Base-by-base conservation (phyloP, 2,113 vertebrate species). In the Ciconia maguari region DNA sequence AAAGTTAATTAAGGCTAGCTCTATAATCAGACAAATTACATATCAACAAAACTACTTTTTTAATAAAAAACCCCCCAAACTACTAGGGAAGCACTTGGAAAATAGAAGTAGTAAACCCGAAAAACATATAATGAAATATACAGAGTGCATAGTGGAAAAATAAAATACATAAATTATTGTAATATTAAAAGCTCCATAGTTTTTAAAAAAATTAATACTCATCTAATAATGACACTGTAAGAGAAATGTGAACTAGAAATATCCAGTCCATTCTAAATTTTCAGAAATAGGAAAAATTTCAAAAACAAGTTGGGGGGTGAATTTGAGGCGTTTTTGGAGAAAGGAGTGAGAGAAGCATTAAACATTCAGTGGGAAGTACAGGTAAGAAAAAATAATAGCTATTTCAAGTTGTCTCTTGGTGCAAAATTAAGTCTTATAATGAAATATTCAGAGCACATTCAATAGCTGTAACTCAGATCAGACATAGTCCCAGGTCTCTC, bases 391-490 rank as follows among this genome's bases (percentile, higher is more conserved):
- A 77, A 44, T 76, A 96, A 83, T 66, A 91, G 78, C 82, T 72
- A 79, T 85, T 96, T 89, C 70, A 89, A 65, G 46, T 83, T 65
- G 75, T 91, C 62, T 94, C 74, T 38, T 16, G 55, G 75, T 69
- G 38, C 74, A 96, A 69, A 96, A 94, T 94, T 66, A 92, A 93
- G 49, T 51, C 87, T 90, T 95, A 44, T 70, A 83, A 93, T 95
- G 81, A 95, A 96, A 95, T 87, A 94, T 96, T 93, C 81, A 91
- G 87, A 65, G 49, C 83, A 83, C 76, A 85, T 90, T 95, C 74
- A 91, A n/a, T n/a, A 54, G n/a, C 74, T 93, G 81, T 81, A 89
- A 70, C 81, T 91, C 70, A 54, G 84, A 93, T 87, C 83, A 83
- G 93, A 91, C 49, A 89, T 16, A 69, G 70, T 77, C 91, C 66